These are phyloP conservation scores for Dryoscopus gambensis DNA, from an alignment of 2,113 vertebrate species.

Conservation along the genomic window DNA sequence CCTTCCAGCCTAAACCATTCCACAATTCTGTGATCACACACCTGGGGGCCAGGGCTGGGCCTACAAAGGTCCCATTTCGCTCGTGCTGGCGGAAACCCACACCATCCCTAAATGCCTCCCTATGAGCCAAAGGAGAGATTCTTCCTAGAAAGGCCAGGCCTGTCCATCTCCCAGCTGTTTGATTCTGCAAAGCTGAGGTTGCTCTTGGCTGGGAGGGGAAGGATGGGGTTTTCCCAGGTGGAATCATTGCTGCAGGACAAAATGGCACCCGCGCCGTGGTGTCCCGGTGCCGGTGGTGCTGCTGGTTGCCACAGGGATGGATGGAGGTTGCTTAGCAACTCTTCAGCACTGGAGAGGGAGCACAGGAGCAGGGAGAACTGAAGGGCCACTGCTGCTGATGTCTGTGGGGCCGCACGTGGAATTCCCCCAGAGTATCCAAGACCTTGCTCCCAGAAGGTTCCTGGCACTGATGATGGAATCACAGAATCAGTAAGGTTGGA, in stretches of 20 bases:
- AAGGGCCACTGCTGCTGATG: neutral
- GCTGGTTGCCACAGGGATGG: neutral
- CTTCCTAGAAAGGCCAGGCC: neutral
- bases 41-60: neutral
- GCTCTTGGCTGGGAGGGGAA: neutral
- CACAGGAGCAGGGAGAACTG: neutral
- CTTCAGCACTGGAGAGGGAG: neutral
- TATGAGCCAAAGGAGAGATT: neutral
- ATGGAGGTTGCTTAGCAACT: constrained; percentile 3
- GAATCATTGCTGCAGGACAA: neutral
- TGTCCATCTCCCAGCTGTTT: neutral
- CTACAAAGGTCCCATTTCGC: neutral
- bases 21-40: neutral
- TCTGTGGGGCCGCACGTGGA: neutral
- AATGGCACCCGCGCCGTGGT: fast-evolving
- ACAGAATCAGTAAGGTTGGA: neutral
- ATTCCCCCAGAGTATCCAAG: neutral
- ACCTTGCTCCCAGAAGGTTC: neutral
- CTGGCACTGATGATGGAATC: neutral
- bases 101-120: neutral
- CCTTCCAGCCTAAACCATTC: neutral
- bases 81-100: neutral
- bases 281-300: neutral
- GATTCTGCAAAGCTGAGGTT: neutral
- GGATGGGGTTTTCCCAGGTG: neutral